A percentile compares a stretch with the other conserved stretches of the same genome.
Conservation (phyloP, 2,113 vertebrate species). For the Hystrix brachyura region DNA sequence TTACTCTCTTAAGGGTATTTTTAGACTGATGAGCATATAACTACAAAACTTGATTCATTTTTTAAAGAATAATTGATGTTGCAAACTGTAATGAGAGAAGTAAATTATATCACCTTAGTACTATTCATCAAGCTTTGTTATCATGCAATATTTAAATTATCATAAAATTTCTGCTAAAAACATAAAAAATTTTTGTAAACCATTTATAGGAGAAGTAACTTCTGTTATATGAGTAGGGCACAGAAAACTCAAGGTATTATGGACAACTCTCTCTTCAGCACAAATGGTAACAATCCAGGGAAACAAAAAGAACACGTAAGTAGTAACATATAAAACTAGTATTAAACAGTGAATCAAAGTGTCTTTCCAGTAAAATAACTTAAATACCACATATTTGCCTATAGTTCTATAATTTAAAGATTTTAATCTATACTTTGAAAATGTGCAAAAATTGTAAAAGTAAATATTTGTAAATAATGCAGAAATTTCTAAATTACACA, state of each 20-base stretch:
- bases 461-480: constrained; percentile 22
- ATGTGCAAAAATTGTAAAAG: neutral
- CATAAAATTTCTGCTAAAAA: constrained; percentile 52
- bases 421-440: constrained; percentile 52
- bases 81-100: neutral
- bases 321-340: constrained; percentile 6
- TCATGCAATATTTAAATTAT: neutral
- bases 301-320: constrained; percentile 22
- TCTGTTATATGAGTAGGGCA: neutral
- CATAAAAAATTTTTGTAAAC: neutral
- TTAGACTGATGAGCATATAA: neutral
- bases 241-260: constrained; percentile 34
- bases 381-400: constrained; percentile 34
- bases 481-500: constrained; percentile 35
- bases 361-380: constrained; percentile 41
- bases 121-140: constrained; percentile 34
- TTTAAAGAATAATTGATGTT: neutral
- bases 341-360: neutral
- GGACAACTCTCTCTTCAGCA: neutral
- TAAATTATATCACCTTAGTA: neutral
- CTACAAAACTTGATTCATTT: neutral
- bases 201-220: constrained; percentile 45
- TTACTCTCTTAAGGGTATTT: neutral
- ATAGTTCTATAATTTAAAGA: constrained; percentile 50
- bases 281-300: neutral